Percentiles rank a stretch among this genome's conserved stretches.
Evolutionary conservation across 2,113 vertebrate genomes (phyloP).

Genomic region (Gymnocephalus cernua): DNA sequence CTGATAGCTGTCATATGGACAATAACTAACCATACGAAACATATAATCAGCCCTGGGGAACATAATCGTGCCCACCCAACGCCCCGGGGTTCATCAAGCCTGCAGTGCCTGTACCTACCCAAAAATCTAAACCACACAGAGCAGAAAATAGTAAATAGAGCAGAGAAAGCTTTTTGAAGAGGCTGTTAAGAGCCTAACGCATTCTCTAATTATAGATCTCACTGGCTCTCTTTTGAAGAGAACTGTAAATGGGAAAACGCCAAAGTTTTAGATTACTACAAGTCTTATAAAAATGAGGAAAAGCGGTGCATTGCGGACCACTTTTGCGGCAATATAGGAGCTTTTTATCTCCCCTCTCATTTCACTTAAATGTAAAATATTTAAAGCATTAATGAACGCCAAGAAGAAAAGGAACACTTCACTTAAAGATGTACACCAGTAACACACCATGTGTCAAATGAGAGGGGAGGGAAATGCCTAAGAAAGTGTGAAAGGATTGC

Average conservation of each 20-base stretch:
- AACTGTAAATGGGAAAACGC: constrained; percentile 81
- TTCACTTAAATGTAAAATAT: constrained; percentile 74
- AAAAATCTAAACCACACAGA: constrained; percentile 69
- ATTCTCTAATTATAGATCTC: constrained; percentile 87
- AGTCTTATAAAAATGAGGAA: constrained; percentile 73
- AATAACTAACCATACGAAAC: constrained; percentile 53
- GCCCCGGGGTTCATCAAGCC: constrained; percentile 61
- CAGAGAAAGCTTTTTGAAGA: constrained; percentile 83
- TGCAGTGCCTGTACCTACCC: constrained; percentile 59
- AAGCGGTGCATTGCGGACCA: constrained; percentile 58
- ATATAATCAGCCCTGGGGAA: constrained; percentile 61
- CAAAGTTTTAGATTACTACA: constrained; percentile 74
- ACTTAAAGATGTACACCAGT: constrained; percentile 69
- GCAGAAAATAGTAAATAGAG: constrained; percentile 81
- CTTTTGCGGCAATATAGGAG: constrained; percentile 62
- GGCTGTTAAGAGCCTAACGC: constrained; percentile 77
- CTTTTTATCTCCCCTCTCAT: constrained; percentile 79
- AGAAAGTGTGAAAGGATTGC: constrained; percentile 64
- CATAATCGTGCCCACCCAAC: constrained; percentile 75
- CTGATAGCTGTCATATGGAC: constrained; percentile 64
- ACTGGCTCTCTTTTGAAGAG: constrained; percentile 80
- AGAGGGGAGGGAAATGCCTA: constrained; percentile 68
- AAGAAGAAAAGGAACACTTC: constrained; percentile 79
- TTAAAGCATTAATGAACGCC: constrained; percentile 78
- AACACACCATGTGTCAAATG: constrained; percentile 70